Percentiles rank a stretch among this genome's conserved stretches.
Conservation (phyloP, 2,797 vertebrate genomes). For the Coccyzus lansbergi region DNA sequence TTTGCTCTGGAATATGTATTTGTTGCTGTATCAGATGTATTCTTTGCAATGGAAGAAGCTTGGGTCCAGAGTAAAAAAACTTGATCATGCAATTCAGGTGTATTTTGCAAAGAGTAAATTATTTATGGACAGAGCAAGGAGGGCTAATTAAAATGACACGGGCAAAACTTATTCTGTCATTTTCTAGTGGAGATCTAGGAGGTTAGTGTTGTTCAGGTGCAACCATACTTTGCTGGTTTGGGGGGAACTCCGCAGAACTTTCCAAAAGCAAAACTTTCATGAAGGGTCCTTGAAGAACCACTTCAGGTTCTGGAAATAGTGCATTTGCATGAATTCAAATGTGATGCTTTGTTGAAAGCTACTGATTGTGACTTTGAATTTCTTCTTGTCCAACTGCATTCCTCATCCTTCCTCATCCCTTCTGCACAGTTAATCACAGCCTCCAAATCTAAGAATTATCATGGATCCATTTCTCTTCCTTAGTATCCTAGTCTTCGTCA, state of each 20-base stretch:
- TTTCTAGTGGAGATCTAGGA: neutral
- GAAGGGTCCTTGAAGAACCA: neutral
- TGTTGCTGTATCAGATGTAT: neutral
- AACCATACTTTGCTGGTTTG: neutral
- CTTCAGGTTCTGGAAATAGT: neutral
- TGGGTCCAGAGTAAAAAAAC: neutral
- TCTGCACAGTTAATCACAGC: neutral
- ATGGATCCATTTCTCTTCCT: neutral
- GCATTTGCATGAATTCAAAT: neutral
- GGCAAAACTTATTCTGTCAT: conserved; percentile 5
- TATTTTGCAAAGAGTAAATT: conserved; percentile 20
- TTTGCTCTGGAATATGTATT: neutral
- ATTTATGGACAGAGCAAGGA: conserved; percentile 6
- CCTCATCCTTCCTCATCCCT: neutral
- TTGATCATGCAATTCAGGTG: neutral
- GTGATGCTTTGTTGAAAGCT: neutral
- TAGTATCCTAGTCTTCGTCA: neutral
- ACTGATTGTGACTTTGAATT: neutral
- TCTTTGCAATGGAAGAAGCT: neutral
- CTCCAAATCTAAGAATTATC: neutral
- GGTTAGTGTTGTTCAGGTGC: neutral
- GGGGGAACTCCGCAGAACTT: neutral
- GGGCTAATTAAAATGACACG: conserved; percentile 6
- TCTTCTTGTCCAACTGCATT: neutral
- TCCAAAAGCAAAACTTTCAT: neutral